These are phyloP conservation scores for Aphelinus atriplicis DNA, from an alignment of 1,140 invertebrate genomes.

Conservation along the genomic window DNA sequence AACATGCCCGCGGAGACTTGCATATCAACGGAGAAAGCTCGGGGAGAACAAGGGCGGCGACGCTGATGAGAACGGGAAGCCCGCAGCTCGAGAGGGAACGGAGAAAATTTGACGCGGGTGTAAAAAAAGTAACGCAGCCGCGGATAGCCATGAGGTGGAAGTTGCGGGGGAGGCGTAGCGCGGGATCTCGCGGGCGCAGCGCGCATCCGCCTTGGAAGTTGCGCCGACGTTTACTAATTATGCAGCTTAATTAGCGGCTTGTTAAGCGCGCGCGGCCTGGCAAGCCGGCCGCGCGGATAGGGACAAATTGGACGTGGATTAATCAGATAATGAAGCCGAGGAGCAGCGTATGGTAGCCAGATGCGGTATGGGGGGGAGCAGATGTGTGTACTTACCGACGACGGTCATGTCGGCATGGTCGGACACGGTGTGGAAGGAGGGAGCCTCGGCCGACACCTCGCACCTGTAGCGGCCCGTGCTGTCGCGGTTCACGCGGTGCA, in stretches of 20 bases:
- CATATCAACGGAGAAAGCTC: too few relatives aligned
- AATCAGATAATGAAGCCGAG: conserved; percentile 37
- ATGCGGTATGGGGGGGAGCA: background rate
- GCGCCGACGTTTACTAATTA: conserved; percentile 26
- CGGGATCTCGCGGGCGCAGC: background rate
- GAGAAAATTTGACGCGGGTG: too few relatives aligned
- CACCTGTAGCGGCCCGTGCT: conserved; percentile 66
- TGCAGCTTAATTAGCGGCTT: conserved; percentile 34
- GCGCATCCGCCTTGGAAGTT: background rate
- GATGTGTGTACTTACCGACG: conserved; percentile 58
- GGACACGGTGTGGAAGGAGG: conserved; percentile 65
- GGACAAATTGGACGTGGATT: conserved; percentile 34
- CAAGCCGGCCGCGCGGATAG: conserved; percentile 16
- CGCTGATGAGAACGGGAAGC: background rate
- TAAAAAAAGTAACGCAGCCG: too few relatives aligned
- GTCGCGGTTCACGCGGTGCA: conserved; percentile 59
- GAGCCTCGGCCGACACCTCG: conserved; percentile 68
- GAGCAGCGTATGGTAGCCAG: background rate
- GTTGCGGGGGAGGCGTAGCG: background rate
- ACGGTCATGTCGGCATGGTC: conserved; percentile 64
- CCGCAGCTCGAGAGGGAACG: background rate
- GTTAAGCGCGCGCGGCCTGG: background rate
- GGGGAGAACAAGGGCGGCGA: too few relatives aligned
- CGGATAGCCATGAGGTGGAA: too few relatives aligned
- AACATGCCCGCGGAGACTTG: too few relatives aligned